Base-by-base conservation (phyloP, 2,888 invertebrate genomes). In the Tinea trinotella region DNA sequence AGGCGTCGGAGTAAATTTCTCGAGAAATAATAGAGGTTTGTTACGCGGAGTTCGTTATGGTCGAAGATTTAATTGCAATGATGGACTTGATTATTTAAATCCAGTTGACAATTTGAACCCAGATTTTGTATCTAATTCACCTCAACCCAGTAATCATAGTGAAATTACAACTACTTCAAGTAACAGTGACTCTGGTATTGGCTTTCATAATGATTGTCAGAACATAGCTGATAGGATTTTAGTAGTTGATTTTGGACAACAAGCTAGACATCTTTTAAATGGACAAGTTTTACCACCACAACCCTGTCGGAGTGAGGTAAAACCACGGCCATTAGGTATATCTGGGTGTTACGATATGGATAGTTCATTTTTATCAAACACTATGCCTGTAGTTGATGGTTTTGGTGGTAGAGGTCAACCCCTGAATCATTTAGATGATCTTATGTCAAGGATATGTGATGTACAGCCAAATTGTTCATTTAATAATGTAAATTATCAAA, bases 151-250 rank as follows among this genome's bases (percentile, higher is more conserved):
- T 68, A 92, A 91, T 64, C 91, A 93, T 57, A 94, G 93, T 64
- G 93, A 93, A 61, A 88, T 92, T 6, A 92, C 92, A 0, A 92
- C 92, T 0, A 93, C 94, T 15, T 96, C 96, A 0, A 96, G 96
- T 62, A 97, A 97, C 72, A 96, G 96, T 55, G 98, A 98, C 71
- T 97, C 97, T 1, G 97, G 98, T 0, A 96, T 98, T 57, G 97
- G 97, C 0, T 97, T 97, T 65, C 91, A 95, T 59, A 96, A 96
- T 64, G 96, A 97, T 64, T 93, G 93, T 63, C 90, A 93, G 7
- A 93, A 93, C 65, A 91, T 94, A 53, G 93, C 93, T 0, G 95
- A 94, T 70, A 86, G 94, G 56, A 94, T 94, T 63, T 72, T 93
- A 24, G 90, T 93, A 0, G 92, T 93, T 0, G 94, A 94, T 67